phyloP scores from a whole-genome alignment of 2,888 invertebrate genomes.

The Ophion costatus region DNA sequence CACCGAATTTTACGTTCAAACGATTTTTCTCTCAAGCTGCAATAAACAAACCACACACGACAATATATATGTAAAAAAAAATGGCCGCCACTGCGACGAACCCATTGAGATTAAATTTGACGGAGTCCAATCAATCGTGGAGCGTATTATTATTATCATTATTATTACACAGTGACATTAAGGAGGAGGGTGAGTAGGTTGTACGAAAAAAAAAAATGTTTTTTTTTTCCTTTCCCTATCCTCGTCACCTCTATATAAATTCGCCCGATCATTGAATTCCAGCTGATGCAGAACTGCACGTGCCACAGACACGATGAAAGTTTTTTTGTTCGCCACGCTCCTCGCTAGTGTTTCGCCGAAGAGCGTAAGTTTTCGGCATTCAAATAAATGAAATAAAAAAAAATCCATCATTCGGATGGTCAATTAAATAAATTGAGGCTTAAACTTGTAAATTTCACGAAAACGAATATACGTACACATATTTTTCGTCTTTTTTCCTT shows the following conservation, averaged over 20 bases:
- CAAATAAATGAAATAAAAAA: not conserved
- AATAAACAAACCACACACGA: constrained; percentile 25
- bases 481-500: no score
- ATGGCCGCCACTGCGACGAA: not conserved
- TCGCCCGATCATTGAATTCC: constrained; percentile 26
- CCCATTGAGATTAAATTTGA: not conserved
- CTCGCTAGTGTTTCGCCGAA: constrained; percentile 20
- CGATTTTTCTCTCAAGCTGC: not conserved
- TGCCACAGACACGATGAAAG: constrained; percentile 52
- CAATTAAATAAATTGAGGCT: no score
- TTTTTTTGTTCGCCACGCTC: constrained; percentile 45
- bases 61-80: not conserved
- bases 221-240: not conserved
- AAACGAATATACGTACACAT: no score
- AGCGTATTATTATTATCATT: constrained; percentile 19
- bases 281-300: constrained; percentile 15
- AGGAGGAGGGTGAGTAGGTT: not conserved
- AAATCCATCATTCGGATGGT: not conserved
- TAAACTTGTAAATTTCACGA: no score
- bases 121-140: constrained; percentile 1
- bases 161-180: constrained; percentile 12
- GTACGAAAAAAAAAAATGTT: not conserved
- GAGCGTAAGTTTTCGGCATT: constrained; percentile 53
- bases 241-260: constrained; percentile 52
- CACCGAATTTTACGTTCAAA: constrained; percentile 5